Percentiles rank a stretch among this genome's conserved stretches.
These are phyloP conservation scores for Sinosuthora webbiana DNA, from an alignment of 2,113 vertebrate genomes.

Conservation along the genomic window DNA sequence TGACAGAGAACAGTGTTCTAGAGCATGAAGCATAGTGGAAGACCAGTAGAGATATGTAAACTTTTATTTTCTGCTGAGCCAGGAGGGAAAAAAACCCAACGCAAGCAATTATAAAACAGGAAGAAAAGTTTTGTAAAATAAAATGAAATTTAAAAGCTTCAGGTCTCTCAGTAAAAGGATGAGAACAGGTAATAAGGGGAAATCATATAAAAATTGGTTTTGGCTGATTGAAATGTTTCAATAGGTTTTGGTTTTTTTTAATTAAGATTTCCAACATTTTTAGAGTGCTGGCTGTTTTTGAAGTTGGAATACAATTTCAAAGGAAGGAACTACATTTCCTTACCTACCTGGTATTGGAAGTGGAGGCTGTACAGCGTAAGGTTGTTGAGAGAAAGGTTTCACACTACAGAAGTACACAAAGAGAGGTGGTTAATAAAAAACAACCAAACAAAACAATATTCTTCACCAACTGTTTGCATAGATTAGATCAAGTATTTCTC, in stretches of 20 bases:
- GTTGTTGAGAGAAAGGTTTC: conserved; percentile 93
- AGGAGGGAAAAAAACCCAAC: not conserved
- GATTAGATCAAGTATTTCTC: not conserved
- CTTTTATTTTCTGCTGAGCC: not conserved
- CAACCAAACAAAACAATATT: not conserved
- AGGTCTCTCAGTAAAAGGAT: not conserved
- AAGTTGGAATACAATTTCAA: not conserved
- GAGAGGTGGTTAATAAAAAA: not conserved
- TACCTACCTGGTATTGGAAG: conserved; percentile 86
- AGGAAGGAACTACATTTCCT: not conserved
- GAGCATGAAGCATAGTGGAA: not conserved
- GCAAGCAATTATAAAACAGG: not conserved
- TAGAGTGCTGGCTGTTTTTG: not conserved
- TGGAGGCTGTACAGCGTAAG: conserved; percentile 86
- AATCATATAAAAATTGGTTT: not conserved
- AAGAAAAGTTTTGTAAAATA: not conserved
- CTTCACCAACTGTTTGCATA: not conserved
- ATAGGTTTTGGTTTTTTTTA: not conserved
- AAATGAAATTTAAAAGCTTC: not conserved
- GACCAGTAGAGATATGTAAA: not conserved
- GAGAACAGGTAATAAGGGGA: not conserved
- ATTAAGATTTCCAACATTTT: not conserved
- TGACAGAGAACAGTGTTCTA: not conserved
- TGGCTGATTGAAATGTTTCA: not conserved
- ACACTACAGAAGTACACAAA: conserved; percentile 75